These are phyloP conservation scores for Bungarus multicinctus DNA, from an alignment of 2,113 vertebrate genomes.

Conservation along the genomic window DNA sequence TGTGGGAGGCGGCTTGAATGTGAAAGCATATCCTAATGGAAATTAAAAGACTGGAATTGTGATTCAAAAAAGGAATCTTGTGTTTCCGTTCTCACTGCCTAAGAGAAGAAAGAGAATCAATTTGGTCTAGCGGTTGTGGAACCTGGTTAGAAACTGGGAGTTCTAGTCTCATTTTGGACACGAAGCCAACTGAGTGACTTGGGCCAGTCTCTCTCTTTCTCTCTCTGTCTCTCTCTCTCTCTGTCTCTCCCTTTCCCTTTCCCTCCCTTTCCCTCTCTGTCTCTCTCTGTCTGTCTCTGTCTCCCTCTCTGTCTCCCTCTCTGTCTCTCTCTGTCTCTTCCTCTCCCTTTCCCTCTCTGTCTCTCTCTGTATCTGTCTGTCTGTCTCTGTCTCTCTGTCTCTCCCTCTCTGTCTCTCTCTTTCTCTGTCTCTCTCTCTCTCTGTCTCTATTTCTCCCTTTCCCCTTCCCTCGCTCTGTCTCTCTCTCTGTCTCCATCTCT, in stretches of 20 bases:
- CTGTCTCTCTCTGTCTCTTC: too few species aligned
- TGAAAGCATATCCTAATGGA: background rate
- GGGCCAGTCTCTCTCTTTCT: background rate
- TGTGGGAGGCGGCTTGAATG: background rate
- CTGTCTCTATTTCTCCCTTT: too few species aligned
- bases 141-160: background rate
- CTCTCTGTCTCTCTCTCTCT: too few species aligned
- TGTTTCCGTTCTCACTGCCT: background rate
- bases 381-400: rapidly evolving
- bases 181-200: background rate
- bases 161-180: background rate
- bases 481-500: too few species aligned
- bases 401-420: rapidly evolving
- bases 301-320: too few species aligned
- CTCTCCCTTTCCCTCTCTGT: too few species aligned
- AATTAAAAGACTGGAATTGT: background rate
- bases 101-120: background rate
- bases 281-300: too few species aligned
- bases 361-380: too few species aligned
- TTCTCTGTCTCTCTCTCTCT: too few species aligned
- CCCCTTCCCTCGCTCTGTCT: too few species aligned
- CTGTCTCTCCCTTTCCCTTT: rapidly evolving
- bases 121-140: background rate
- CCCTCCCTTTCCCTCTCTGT: too few species aligned
- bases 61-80: background rate